Percentiles rank a stretch among this genome's conserved stretches.
These are phyloP conservation scores for Apogon talboti DNA, from an alignment of 2,797 vertebrate genomes.

Conservation along the genomic window DNA sequence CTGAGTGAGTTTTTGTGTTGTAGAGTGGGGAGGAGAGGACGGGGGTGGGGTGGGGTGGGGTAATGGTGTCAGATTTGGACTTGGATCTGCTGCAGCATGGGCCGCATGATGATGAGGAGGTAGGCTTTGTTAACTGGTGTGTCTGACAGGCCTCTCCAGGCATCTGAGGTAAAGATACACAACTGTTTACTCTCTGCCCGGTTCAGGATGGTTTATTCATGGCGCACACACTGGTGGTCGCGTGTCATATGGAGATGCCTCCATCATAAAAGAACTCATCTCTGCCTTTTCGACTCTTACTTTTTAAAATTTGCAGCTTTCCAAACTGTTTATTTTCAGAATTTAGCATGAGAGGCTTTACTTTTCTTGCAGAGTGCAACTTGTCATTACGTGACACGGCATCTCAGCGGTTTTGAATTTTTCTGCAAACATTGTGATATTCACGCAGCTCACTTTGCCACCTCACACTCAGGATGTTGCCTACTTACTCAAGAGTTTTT, in stretches of 20 bases:
- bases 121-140: slow-evolving; percentile 77
- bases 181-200: slow-evolving; percentile 77
- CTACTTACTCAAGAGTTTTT: slow-evolving; percentile 29
- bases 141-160: slow-evolving; percentile 79
- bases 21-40: slow-evolving; percentile 10
- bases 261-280: slow-evolving; percentile 71
- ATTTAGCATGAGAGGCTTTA: slow-evolving; percentile 51
- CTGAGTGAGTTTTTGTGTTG: slow-evolving; percentile 48
- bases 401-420: slow-evolving; percentile 54
- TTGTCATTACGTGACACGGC: slow-evolving; percentile 57
- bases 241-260: slow-evolving; percentile 79
- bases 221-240: slow-evolving; percentile 71
- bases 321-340: slow-evolving; percentile 63
- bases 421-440: slow-evolving; percentile 56
- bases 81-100: slow-evolving; percentile 66
- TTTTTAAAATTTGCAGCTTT: slow-evolving; percentile 56
- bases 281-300: slow-evolving; percentile 53
- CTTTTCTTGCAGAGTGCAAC: slow-evolving; percentile 49
- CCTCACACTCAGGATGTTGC: slow-evolving; percentile 30
- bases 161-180: slow-evolving; percentile 76
- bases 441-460: slow-evolving; percentile 47
- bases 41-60: slow-evolving; percentile 16
- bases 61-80: slow-evolving; percentile 71
- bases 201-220: slow-evolving; percentile 84
- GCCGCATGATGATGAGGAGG: slow-evolving; percentile 72